A percentile compares a stretch with the other conserved stretches of the same genome.
Conservation (phyloP, 2,888 invertebrate genomes). For the Parasteatoda lunata region DNA sequence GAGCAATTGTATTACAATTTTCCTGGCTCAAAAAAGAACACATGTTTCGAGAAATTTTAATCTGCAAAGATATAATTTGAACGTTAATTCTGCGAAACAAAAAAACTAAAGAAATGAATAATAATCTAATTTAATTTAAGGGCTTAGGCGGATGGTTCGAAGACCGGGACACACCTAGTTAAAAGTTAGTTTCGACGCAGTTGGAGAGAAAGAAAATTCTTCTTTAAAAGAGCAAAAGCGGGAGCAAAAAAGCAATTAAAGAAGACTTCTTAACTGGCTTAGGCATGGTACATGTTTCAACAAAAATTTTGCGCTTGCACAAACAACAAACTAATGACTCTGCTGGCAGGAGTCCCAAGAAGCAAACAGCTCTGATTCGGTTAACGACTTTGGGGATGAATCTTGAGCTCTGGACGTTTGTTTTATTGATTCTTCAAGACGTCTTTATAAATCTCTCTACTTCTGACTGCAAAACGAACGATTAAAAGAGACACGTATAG, state of each 20-base stretch:
- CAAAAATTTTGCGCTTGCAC: constrained; percentile 30
- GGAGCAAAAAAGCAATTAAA: constrained; percentile 54
- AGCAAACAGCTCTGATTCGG: constrained; percentile 35
- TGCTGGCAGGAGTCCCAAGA: constrained; percentile 27
- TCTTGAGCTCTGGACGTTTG: constrained; percentile 5
- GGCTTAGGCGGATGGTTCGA: too few species aligned
- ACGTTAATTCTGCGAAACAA: not conserved
- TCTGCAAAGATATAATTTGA: not conserved
- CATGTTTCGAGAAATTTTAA: too few species aligned
- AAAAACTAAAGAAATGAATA: not conserved
- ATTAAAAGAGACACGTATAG: constrained; percentile 23
- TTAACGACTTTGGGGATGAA: constrained; percentile 34
- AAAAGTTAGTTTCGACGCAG: not conserved
- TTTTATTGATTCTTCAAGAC: constrained; percentile 18
- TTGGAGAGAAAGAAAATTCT: not conserved
- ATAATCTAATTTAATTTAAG: not conserved
- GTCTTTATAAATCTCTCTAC: constrained; percentile 21
- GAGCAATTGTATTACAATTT: too few species aligned
- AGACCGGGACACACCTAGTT: not conserved
- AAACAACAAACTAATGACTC: constrained; percentile 51
- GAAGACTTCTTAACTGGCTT: not conserved
- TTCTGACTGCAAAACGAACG: constrained; percentile 9
- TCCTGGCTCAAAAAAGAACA: too few species aligned
- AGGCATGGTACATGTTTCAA: not conserved
- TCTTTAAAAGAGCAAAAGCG: constrained; percentile 14